Percentiles rank a stretch among this genome's conserved stretches.
phyloP scores from a whole-genome alignment of 2,113 vertebrate genomes.

The Pycnonotus jocosus region DNA sequence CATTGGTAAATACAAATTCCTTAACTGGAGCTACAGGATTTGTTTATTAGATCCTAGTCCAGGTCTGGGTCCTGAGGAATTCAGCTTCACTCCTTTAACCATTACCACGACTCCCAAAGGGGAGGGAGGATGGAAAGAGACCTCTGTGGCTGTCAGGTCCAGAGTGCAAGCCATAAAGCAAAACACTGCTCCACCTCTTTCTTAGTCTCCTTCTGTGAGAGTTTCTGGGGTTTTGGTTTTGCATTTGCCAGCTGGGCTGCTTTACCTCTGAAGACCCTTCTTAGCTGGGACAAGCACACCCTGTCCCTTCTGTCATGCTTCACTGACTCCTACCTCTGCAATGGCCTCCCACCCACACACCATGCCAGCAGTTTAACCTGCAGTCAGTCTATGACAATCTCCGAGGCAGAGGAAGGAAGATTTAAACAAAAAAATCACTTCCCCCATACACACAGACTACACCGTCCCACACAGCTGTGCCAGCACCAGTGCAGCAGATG shows the following conservation, averaged over 20 bases:
- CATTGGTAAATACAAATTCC: background rate
- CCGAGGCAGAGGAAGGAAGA: background rate
- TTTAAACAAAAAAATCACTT: background rate
- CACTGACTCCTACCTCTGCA: background rate
- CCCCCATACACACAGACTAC: background rate
- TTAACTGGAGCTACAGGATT: background rate
- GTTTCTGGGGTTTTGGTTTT: background rate
- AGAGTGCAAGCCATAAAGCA: background rate
- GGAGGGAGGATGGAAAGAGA: background rate
- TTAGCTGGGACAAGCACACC: background rate
- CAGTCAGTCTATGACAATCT: background rate
- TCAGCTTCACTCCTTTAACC: background rate
- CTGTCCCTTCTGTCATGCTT: accelerated
- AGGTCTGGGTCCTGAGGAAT: background rate
- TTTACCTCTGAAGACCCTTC: background rate
- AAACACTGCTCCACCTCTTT: background rate
- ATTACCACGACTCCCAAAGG: background rate
- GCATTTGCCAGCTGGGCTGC: background rate
- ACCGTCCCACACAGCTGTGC: background rate
- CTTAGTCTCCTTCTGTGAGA: background rate
- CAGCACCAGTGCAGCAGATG: background rate
- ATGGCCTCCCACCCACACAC: background rate
- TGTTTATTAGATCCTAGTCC: background rate
- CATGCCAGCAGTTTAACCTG: background rate
- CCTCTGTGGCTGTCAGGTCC: background rate